Conservation (phyloP, 2,797 vertebrate genomes). For the Protonibea diacanthus region DNA sequence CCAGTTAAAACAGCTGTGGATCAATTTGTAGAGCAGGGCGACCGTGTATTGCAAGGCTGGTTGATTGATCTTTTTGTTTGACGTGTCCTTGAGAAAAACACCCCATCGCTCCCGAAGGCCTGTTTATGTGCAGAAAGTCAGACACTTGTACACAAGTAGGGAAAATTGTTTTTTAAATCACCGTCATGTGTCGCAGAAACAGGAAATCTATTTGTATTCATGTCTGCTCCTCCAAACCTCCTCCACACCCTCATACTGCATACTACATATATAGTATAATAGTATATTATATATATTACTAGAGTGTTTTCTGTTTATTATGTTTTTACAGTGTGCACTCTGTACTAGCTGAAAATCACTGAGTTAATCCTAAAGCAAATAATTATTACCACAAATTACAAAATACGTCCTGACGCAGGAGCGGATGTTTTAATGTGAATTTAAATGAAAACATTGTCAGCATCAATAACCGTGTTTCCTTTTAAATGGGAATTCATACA, state of each 20-base stretch:
- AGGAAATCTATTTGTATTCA: neutral
- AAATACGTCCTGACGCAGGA: neutral
- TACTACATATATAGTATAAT: neutral
- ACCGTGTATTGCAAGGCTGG: neutral
- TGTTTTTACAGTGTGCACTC: neutral
- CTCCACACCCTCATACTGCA: neutral
- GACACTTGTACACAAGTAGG: neutral
- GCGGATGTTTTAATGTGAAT: neutral
- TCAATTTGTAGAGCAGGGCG: neutral
- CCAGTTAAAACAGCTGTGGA: neutral
- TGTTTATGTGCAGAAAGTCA: neutral
- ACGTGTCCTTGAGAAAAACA: neutral
- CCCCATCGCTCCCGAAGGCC: neutral
- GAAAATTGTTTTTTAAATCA: neutral
- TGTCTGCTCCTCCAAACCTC: neutral
- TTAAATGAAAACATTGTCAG: neutral
- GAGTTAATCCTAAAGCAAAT: neutral
- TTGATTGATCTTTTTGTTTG: neutral
- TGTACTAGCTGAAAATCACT: neutral
- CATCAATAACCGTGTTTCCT: neutral
- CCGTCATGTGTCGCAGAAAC: neutral
- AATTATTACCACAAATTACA: neutral
- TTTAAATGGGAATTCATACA: neutral
- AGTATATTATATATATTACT: neutral
- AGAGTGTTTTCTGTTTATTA: neutral